Evolutionary conservation across 53 echinoderm and acorn worm species (phyloP).

Genomic region (Mesocentrotus franciscanus): DNA sequence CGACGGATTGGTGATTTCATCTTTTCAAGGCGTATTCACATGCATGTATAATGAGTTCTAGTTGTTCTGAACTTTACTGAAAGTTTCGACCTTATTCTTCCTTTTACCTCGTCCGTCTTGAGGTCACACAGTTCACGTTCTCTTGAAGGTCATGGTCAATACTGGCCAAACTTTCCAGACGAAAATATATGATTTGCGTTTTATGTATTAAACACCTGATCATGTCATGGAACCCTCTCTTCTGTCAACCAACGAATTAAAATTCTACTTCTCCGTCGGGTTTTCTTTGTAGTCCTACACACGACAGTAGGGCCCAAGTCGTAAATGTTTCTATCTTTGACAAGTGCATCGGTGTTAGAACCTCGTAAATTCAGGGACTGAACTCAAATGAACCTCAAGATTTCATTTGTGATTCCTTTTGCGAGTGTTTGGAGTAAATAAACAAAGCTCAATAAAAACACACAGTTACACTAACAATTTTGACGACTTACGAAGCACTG

Average conservation of each 20-base stretch:
- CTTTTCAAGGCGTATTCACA: neutral
- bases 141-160: conserved; percentile 15
- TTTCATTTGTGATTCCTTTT: neutral
- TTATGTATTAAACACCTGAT: conserved; percentile 43
- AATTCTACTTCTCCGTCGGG: conserved; percentile 43
- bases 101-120: neutral
- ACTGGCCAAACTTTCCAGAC: neutral
- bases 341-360: conserved; percentile 33
- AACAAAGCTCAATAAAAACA: conserved; percentile 8
- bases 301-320: neutral
- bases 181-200: neutral
- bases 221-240: conserved; percentile 16
- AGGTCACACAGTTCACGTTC: neutral
- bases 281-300: conserved; percentile 12
- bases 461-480: neutral
- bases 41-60: too few relatives aligned
- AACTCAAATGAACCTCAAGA: conserved; percentile 29
- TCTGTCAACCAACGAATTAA: conserved; percentile 37
- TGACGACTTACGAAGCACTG: neutral
- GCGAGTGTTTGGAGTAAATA: neutral
- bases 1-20: neutral
- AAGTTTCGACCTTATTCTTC: neutral
- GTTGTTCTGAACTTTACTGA: neutral
- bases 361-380: conserved; percentile 27
- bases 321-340: conserved; percentile 45